Conservation (phyloP, 2,888 invertebrate species). For the Abscondita cerata region DNA sequence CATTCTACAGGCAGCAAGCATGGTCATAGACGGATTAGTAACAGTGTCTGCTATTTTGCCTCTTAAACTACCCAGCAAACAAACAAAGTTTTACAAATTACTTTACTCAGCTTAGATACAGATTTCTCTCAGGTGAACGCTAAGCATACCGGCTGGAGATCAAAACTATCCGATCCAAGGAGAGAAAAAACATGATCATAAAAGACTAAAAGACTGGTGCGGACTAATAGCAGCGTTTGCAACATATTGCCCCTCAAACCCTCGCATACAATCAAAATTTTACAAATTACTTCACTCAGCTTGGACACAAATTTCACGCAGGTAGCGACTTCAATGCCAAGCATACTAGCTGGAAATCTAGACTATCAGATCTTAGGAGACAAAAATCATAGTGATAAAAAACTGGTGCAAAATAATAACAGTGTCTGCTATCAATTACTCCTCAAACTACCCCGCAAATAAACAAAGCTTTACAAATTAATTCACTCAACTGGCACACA, state of each 20-base stretch:
- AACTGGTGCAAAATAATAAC: background rate
- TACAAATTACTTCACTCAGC: constrained; percentile 9
- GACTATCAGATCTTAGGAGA: constrained; percentile 15
- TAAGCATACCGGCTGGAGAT: background rate
- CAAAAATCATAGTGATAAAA: constrained; percentile 14
- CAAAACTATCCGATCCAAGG: constrained; percentile 17
- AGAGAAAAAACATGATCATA: constrained; percentile 17
- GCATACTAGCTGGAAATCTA: constrained; percentile 10
- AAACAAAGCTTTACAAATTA: too few species aligned
- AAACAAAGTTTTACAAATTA: too few species aligned
- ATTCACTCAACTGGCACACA: constrained; percentile 18
- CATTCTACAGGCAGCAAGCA: constrained; percentile 5
- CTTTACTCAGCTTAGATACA: constrained; percentile 19
- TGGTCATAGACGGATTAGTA: background rate
- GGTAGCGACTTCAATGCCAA: too few species aligned
- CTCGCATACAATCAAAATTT: background rate
- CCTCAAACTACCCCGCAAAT: constrained; percentile 12
- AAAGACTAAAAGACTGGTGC: too few species aligned
- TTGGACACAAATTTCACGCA: constrained; percentile 17
- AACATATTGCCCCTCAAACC: constrained; percentile 20
- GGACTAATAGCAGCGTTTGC: background rate
- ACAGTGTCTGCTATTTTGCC: constrained; percentile 15
- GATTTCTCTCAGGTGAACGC: constrained; percentile 7
- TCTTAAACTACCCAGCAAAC: constrained; percentile 13
- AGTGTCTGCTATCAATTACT: constrained; percentile 18